Percentiles rank a stretch among this genome's conserved stretches.
These are phyloP conservation scores for Conchocele bisecta DNA, from an alignment of 2,888 invertebrate species.

Conservation along the genomic window DNA sequence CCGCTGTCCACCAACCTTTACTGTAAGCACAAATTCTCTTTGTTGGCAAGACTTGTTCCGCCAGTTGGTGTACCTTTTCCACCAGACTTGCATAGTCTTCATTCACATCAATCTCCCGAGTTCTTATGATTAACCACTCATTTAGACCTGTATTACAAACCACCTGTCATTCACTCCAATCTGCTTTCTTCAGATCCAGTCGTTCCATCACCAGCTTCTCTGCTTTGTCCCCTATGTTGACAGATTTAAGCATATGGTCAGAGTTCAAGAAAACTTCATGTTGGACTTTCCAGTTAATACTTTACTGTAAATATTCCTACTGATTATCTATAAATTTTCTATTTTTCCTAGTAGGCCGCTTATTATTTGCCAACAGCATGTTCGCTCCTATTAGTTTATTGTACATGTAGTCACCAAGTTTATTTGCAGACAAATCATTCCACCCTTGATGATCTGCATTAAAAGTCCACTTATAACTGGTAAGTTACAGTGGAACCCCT, in stretches of 20 bases:
- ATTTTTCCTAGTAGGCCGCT: no score
- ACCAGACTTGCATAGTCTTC: slow-evolving; percentile 5
- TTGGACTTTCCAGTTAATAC: slow-evolving; percentile 10
- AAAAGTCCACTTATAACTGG: no score
- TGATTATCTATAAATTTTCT: no score
- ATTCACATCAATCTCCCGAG: not conserved
- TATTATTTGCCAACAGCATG: no score
- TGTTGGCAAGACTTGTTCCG: slow-evolving; percentile 3
- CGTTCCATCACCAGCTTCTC: not conserved
- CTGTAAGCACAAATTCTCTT: slow-evolving; percentile 20
- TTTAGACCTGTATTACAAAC: not conserved
- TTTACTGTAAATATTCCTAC: no score
- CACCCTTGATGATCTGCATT: no score
- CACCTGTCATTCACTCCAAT: not conserved
- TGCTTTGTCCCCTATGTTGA: no score
- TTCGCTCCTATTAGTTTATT: no score
- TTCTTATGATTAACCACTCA: not conserved
- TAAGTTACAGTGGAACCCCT: no score
- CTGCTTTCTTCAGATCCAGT: slow-evolving; percentile 1
- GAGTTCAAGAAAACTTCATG: slow-evolving; percentile 19
- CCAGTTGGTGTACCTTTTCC: not conserved
- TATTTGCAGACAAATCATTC: no score
- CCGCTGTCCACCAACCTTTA: slow-evolving; percentile 8
- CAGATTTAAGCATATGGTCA: no score
- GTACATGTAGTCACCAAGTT: no score